Conservation (phyloP, 2,797 vertebrate species). For the Vultur gryphus region DNA sequence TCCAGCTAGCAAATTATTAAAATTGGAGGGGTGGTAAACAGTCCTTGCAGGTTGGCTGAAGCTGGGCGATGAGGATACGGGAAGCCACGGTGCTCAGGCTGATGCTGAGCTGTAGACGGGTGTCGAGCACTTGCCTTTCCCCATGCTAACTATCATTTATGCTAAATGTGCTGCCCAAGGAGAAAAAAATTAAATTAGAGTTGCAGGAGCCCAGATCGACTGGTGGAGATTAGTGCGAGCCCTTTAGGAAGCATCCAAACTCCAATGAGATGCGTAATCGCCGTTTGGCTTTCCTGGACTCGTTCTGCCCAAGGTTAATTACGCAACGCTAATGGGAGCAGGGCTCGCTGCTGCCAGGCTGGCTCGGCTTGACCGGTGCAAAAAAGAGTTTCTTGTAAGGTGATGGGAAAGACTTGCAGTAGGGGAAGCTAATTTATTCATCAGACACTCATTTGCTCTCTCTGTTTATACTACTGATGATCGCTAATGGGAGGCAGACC, state of each 20-base stretch:
- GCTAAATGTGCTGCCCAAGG: neutral
- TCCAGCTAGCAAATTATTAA: neutral
- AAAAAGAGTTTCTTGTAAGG: neutral
- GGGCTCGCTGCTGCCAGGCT: neutral
- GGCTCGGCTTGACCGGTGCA: neutral
- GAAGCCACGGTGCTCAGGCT: neutral
- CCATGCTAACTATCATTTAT: neutral
- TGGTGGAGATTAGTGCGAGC: neutral
- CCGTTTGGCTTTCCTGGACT: neutral
- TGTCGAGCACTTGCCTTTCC: neutral
- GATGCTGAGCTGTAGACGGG: neutral
- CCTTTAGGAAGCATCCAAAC: constrained; percentile 2
- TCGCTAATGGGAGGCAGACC: neutral
- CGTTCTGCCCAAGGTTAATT: neutral
- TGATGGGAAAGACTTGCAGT: neutral
- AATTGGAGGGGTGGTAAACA: neutral
- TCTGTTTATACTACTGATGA: neutral
- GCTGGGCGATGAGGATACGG: neutral
- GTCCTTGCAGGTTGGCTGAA: neutral
- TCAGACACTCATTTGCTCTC: neutral
- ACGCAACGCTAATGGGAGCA: rapidly evolving
- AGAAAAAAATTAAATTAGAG: neutral
- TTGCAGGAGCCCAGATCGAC: neutral
- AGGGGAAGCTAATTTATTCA: neutral
- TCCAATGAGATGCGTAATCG: neutral